phyloP scores from a whole-genome alignment of 2,888 invertebrate species.

The Helobdella robusta region DNA sequence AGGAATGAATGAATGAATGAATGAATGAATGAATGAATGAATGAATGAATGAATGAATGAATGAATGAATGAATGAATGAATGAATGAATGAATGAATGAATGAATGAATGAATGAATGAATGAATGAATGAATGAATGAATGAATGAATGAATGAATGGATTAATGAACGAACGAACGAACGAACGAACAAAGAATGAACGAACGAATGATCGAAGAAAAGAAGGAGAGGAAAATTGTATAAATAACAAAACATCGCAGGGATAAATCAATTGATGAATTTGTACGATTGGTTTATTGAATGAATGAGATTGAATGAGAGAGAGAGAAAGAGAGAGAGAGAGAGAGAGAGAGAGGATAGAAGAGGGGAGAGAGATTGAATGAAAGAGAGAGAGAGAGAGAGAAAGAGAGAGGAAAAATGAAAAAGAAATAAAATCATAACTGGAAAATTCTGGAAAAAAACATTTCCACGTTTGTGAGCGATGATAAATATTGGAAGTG shows the following conservation, averaged over 20 bases:
- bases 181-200: not conserved
- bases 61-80: not conserved
- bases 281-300: not conserved
- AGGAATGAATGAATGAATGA: not conserved
- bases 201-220: not conserved
- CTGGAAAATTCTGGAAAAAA: no score
- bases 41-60: not conserved
- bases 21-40: not conserved
- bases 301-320: not conserved
- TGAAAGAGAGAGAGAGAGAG: not conserved
- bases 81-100: not conserved
- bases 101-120: not conserved
- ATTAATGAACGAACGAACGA: not conserved
- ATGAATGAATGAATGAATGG: not conserved
- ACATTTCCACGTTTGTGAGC: no score
- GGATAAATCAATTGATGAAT: no score
- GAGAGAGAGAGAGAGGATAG: not conserved
- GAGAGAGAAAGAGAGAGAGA: conserved; percentile 3
- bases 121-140: not conserved
- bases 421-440: conserved; percentile 5
- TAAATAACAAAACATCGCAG: not conserved
- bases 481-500: no score
- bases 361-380: not conserved
- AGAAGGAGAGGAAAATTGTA: not conserved
- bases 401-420: not conserved